phyloP scores from a whole-genome alignment of 1,140 invertebrate genomes.

The Leptinotarsa lineolata region DNA sequence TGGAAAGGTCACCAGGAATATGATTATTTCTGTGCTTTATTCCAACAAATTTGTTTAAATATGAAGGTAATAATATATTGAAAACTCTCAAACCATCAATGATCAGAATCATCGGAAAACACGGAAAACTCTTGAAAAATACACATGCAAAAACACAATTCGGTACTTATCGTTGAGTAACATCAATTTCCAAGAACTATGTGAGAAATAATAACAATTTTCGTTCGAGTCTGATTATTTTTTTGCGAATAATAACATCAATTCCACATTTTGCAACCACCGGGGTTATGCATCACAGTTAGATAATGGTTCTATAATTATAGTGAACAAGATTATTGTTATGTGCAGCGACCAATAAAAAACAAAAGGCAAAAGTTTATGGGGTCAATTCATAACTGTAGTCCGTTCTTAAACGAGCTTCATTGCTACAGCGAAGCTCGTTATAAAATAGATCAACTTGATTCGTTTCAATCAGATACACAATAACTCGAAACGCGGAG shows the following conservation, averaged over 20 bases:
- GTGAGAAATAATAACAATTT: too few species aligned
- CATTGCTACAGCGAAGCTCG: not conserved
- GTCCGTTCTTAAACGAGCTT: constrained; percentile 1
- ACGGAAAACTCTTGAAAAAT: too few species aligned
- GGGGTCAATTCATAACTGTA: not conserved
- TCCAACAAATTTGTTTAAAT: too few species aligned
- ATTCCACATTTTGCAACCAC: constrained; percentile 1
- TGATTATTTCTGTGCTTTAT: too few species aligned
- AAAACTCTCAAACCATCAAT: too few species aligned
- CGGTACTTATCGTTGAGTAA: too few species aligned
- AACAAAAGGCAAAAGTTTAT: constrained; percentile 6
- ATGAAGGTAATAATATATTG: too few species aligned
- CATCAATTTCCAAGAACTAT: too few species aligned
- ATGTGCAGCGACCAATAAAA: not conserved
- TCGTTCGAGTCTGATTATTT: not conserved
- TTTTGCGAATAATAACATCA: not conserved
- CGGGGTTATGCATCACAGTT: constrained; percentile 2
- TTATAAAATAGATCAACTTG: not conserved
- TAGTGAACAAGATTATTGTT: not conserved
- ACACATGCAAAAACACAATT: too few species aligned
- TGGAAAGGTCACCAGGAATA: too few species aligned
- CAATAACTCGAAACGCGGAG: too few species aligned
- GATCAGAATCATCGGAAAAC: too few species aligned
- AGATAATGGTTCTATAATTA: not conserved
- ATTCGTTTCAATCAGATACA: not conserved